phyloP scores from a whole-genome alignment of 2,888 invertebrate species.

The Tipula lateralis region DNA sequence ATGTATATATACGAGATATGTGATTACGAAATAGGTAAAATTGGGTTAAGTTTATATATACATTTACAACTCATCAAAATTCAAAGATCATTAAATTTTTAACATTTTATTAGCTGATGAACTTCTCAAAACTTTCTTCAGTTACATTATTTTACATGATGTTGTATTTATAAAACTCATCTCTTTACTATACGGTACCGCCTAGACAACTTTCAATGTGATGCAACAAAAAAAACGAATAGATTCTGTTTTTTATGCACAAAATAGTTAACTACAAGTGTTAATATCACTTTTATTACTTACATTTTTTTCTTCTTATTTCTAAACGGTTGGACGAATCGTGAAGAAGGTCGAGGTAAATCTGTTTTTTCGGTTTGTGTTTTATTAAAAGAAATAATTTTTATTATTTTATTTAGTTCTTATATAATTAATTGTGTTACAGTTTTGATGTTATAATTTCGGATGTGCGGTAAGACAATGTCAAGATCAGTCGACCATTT shows the following conservation, averaged over 20 bases:
- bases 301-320: background rate
- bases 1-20: background rate
- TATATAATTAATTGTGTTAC: background rate
- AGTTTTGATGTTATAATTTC: slow-evolving; percentile 7
- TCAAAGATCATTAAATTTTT: background rate
- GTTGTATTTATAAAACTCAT: background rate
- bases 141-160: background rate
- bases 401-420: background rate
- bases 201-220: background rate
- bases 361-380: background rate
- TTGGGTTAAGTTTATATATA: background rate
- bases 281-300: background rate
- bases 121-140: background rate
- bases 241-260: background rate
- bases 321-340: slow-evolving; percentile 1
- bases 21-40: background rate
- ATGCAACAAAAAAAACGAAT: background rate
- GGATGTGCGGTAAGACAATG: slow-evolving; percentile 1
- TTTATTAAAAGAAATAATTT: background rate
- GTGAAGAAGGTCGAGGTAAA: slow-evolving; percentile 19
- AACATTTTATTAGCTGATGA: slow-evolving; percentile 6
- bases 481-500: background rate
- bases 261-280: background rate
- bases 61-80: background rate
- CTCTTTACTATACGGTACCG: background rate